These are phyloP conservation scores for Blastobasis lacticolella DNA, from an alignment of 2,888 invertebrate genomes.

Conservation along the genomic window DNA sequence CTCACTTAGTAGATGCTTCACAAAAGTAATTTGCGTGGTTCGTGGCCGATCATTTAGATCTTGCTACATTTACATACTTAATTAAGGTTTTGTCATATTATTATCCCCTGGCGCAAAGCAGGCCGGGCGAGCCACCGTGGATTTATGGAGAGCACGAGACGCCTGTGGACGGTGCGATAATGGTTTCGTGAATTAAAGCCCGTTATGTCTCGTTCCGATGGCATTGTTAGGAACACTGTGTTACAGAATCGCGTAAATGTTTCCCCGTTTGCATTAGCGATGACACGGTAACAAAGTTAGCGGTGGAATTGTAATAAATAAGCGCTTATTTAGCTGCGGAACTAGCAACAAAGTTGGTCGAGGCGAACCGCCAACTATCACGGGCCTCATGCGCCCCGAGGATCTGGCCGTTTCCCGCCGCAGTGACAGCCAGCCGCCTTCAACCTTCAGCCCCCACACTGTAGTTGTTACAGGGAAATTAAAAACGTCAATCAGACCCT, in stretches of 20 bases:
- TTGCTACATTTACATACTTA: conserved; percentile 48
- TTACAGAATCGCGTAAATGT: conserved; percentile 24
- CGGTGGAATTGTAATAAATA: conserved; percentile 5
- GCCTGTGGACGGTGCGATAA: conserved; percentile 37
- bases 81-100: conserved; percentile 44
- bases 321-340: conserved; percentile 2
- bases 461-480: conserved; percentile 29
- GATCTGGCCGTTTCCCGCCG: conserved; percentile 33
- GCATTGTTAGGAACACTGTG: conserved; percentile 25
- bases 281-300: conserved; percentile 22
- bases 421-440: conserved; percentile 34
- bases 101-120: conserved; percentile 30
- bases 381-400: conserved; percentile 26
- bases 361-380: conserved; percentile 19
- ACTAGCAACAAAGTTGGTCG: conserved; percentile 1
- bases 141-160: conserved; percentile 42
- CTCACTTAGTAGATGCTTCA: conserved; percentile 53
- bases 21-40: conserved; percentile 53
- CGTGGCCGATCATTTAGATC: conserved; percentile 50
- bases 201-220: conserved; percentile 35
- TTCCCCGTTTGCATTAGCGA: conserved; percentile 34
- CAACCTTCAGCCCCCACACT: conserved; percentile 18
- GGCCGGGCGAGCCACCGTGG: conserved; percentile 28
- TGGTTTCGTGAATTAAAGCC: conserved; percentile 44
- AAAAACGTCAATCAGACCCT: conserved; percentile 65